Conservation (phyloP, 1,140 invertebrate genomes). For the Thaumetopoea pityocampa region DNA sequence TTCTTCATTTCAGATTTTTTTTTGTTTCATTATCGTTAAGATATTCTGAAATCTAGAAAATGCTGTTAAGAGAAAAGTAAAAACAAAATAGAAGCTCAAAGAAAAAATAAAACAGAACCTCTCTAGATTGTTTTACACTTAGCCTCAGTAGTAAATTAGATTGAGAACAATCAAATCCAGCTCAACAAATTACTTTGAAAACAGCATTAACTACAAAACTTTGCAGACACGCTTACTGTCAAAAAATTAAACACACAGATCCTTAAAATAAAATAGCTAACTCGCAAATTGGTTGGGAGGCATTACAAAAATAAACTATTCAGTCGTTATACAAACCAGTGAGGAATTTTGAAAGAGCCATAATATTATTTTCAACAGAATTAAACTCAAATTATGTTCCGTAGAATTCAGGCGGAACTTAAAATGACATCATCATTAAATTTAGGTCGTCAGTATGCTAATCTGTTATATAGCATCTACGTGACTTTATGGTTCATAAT, state of each 20-base stretch:
- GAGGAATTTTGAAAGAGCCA: slow-evolving; percentile 15
- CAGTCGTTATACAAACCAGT: slow-evolving; percentile 17
- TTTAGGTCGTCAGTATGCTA: slow-evolving; percentile 6
- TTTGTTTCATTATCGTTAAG: no score
- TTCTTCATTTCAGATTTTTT: no score
- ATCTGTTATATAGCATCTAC: neutral
- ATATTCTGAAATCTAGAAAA: no score
- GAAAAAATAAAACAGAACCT: no score
- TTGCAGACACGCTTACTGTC: slow-evolving; percentile 13
- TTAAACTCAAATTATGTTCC: slow-evolving; percentile 16
- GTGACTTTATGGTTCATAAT: neutral
- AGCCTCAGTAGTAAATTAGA: no score
- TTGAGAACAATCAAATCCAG: neutral
- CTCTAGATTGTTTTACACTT: no score
- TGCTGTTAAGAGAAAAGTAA: no score
- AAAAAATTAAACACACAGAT: slow-evolving; percentile 10
- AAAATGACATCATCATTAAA: slow-evolving; percentile 13
- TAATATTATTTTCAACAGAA: slow-evolving; percentile 15
- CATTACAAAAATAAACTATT: slow-evolving; percentile 20
- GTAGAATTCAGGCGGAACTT: slow-evolving; percentile 7
- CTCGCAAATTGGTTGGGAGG: slow-evolving; percentile 14
- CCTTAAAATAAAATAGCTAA: slow-evolving; percentile 16
- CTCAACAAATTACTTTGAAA: slow-evolving; percentile 1
- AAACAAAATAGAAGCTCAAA: no score
- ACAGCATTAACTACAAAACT: slow-evolving; percentile 9